A percentile compares a stretch with the other conserved stretches of the same genome.
phyloP scores from a whole-genome alignment of 2,797 vertebrate species.

The Scolopax bukidnonensis region DNA sequence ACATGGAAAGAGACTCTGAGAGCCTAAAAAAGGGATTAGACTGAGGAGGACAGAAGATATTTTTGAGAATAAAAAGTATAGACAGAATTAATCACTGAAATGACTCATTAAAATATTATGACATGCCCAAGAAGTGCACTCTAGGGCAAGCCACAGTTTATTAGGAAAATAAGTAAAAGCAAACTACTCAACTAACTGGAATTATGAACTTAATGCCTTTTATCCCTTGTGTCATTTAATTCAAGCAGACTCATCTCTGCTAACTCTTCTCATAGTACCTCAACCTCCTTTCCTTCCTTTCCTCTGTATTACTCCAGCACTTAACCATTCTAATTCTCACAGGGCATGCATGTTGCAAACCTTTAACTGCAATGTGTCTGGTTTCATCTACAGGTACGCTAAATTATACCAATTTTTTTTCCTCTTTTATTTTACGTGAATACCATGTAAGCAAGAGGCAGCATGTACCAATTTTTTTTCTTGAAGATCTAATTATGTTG shows the following conservation, averaged over 20 bases:
- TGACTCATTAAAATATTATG: background rate
- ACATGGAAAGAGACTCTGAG: background rate
- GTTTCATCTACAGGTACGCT: fast-evolving
- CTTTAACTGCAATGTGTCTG: background rate
- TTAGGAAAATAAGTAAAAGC: background rate
- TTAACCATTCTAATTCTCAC: background rate
- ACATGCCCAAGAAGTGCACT: background rate
- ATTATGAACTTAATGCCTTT: background rate
- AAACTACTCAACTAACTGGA: background rate
- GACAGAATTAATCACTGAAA: background rate
- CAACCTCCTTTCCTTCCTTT: background rate
- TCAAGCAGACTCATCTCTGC: background rate
- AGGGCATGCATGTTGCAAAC: background rate
- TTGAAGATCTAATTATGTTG: background rate
- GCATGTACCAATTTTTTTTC: background rate
- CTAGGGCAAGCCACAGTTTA: background rate
- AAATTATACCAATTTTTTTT: background rate
- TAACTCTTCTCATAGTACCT: background rate
- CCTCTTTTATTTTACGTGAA: background rate
- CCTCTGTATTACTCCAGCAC: background rate
- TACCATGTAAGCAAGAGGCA: background rate
- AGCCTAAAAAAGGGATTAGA: background rate
- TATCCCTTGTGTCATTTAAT: background rate
- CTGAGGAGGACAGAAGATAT: background rate
- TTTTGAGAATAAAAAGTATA: background rate